phyloP scores from a whole-genome alignment of 2,113 vertebrate genomes.

The Gorsachius goisagi region DNA sequence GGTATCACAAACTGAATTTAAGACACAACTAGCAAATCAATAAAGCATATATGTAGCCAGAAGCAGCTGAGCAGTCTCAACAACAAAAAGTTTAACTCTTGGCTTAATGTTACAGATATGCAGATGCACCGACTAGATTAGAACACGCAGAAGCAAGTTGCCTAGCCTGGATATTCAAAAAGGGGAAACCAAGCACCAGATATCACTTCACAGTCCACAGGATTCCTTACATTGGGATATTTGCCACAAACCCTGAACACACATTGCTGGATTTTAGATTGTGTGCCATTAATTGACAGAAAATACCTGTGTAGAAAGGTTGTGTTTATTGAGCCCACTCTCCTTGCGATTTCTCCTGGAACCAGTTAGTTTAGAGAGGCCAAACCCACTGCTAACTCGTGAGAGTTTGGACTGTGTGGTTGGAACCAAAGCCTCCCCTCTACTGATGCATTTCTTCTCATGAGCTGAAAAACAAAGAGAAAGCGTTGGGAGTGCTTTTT shows the following conservation, averaged over 20 bases:
- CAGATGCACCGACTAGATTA: neutral
- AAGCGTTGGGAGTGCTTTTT: neutral
- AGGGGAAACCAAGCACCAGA: neutral
- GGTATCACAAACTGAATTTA: neutral
- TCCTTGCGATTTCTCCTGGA: slow-evolving; percentile 93
- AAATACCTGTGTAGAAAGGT: slow-evolving; percentile 90
- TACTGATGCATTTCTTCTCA: slow-evolving; percentile 95
- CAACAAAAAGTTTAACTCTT: neutral
- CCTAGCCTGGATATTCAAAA: neutral
- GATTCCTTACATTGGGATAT: neutral
- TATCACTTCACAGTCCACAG: neutral
- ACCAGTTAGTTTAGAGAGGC: slow-evolving; percentile 95
- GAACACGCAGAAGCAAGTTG: neutral
- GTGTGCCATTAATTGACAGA: neutral
- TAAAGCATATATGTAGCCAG: neutral
- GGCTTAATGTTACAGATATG: neutral
- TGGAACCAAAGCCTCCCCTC: slow-evolving; percentile 88
- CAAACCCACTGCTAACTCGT: slow-evolving; percentile 95
- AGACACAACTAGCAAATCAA: neutral
- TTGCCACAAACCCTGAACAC: neutral
- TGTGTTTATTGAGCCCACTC: slow-evolving; percentile 91
- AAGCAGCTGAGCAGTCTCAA: neutral
- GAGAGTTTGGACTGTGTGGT: slow-evolving; percentile 93
- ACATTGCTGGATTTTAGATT: neutral
- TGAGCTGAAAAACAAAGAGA: slow-evolving; percentile 76